phyloP scores from a whole-genome alignment of 2,888 invertebrate species.

The Byasa hedistus region DNA sequence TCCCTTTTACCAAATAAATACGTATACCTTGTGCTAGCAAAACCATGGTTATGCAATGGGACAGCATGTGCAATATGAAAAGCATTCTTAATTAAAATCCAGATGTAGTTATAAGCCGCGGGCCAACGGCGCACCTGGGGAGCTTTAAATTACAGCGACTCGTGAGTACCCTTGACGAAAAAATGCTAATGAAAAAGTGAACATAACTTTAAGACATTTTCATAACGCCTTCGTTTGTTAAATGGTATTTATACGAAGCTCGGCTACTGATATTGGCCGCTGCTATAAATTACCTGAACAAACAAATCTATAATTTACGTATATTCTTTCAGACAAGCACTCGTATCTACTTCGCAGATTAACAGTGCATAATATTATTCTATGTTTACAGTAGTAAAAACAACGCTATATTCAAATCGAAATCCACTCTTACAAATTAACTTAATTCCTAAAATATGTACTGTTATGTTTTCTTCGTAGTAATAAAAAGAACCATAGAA shows the following conservation, averaged over 20 bases:
- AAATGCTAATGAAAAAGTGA: constrained; percentile 40
- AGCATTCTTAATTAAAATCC: constrained; percentile 71
- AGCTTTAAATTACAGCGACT: constrained; percentile 56
- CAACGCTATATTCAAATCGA: too few species aligned
- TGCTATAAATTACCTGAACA: not conserved
- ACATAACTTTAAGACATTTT: constrained; percentile 37
- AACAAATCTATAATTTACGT: not conserved
- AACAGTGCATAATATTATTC: too few species aligned
- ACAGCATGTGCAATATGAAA: constrained; percentile 49
- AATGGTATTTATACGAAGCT: not conserved
- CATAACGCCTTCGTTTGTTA: constrained; percentile 29
- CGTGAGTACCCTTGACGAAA: constrained; percentile 36
- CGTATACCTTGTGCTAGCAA: constrained; percentile 21
- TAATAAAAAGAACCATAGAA: not conserved
- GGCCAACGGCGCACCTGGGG: constrained; percentile 64
- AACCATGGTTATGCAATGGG: constrained; percentile 31
- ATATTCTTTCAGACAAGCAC: not conserved
- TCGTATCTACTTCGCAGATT: not conserved
- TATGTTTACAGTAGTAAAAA: too few species aligned
- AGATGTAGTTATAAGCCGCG: constrained; percentile 65
- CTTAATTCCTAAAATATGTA: too few species aligned
- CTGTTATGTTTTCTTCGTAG: not conserved
- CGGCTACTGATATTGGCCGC: too few species aligned
- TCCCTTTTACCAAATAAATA: not conserved
- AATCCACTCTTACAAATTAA: too few species aligned